A percentile compares a stretch with the other conserved stretches of the same genome.
These are phyloP conservation scores for Protonibea diacanthus DNA, from an alignment of 2,797 vertebrate genomes.

Conservation along the genomic window DNA sequence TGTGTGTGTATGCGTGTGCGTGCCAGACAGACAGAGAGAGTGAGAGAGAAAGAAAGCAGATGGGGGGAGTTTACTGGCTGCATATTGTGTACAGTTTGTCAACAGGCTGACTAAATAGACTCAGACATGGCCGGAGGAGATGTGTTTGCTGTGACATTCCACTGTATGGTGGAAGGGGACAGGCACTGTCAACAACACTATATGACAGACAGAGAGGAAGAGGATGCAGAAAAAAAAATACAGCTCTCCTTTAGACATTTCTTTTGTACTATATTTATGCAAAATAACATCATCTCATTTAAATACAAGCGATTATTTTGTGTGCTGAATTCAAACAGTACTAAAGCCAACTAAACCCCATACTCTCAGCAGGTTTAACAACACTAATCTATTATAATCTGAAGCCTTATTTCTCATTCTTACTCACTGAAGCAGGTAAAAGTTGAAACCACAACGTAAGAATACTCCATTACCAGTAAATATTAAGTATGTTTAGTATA, in stretches of 20 bases:
- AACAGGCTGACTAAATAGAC: constrained; percentile 83
- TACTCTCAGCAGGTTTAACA: neutral
- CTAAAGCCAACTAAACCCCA: constrained; percentile 20
- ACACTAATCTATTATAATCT: neutral
- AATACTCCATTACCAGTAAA: neutral
- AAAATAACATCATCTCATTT: constrained; percentile 26
- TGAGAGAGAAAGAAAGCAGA: constrained; percentile 73
- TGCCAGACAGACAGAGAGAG: constrained; percentile 53
- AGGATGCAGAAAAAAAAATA: constrained; percentile 13
- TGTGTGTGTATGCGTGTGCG: constrained; percentile 53
- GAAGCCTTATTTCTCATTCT: constrained; percentile 7
- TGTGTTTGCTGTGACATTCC: constrained; percentile 83
- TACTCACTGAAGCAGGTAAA: neutral
- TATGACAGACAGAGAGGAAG: constrained; percentile 55
- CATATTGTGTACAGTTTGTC: constrained; percentile 82
- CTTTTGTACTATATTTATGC: constrained; percentile 31
- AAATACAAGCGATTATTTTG: constrained; percentile 4
- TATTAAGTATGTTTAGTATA: neutral
- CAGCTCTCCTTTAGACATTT: constrained; percentile 37
- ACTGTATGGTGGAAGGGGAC: constrained; percentile 72
- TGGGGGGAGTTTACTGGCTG: constrained; percentile 77
- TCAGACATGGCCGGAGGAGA: constrained; percentile 77
- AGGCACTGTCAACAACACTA: constrained; percentile 65
- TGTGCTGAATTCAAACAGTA: constrained; percentile 8
- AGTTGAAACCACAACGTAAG: neutral